Conservation (phyloP, 92 coral and sea anemone genomes). For the Micromussa lordhowensis region DNA sequence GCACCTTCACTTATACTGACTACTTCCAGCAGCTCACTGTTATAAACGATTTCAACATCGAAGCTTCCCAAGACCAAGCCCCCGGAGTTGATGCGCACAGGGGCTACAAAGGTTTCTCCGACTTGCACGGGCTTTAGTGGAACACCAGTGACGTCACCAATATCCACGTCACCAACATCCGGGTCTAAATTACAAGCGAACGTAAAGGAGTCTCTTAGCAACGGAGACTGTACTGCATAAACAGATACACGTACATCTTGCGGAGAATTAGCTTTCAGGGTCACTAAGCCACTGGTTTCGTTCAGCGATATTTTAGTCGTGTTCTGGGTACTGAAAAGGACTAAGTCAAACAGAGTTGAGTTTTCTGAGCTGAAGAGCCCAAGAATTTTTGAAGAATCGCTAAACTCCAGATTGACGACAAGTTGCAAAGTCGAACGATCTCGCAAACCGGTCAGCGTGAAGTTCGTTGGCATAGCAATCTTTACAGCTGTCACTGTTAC, state of each 20-base stretch:
- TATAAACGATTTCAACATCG: constrained; percentile 38
- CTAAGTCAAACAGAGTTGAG: constrained; percentile 31
- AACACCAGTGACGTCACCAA: constrained; percentile 59
- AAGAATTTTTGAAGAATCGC: constrained; percentile 40
- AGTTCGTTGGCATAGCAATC: constrained; percentile 16
- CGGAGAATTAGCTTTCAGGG: constrained; percentile 40
- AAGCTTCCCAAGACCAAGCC: constrained; percentile 48
- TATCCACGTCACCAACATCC: constrained; percentile 64
- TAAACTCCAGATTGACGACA: constrained; percentile 26
- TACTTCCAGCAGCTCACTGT: constrained; percentile 16
- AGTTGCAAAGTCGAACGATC: constrained; percentile 45
- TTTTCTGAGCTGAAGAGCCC: constrained; percentile 36
- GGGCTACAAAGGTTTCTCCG: constrained; percentile 40
- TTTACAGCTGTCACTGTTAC: constrained; percentile 26
- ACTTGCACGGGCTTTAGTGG: constrained; percentile 34
- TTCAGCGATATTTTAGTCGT: constrained; percentile 46
- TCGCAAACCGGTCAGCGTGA: constrained; percentile 46
- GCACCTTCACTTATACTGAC: constrained; percentile 41
- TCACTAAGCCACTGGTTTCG: constrained; percentile 47
- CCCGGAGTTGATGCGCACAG: constrained; percentile 61
- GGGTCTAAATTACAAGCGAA: constrained; percentile 69
- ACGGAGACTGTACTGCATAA: constrained; percentile 23
- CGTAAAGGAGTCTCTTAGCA: constrained; percentile 16
- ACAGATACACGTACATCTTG: constrained; percentile 49
- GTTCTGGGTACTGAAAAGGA: constrained; percentile 39